Evolutionary conservation across 2,888 invertebrate species (phyloP).

Genomic region (Branchellion lobata): DNA sequence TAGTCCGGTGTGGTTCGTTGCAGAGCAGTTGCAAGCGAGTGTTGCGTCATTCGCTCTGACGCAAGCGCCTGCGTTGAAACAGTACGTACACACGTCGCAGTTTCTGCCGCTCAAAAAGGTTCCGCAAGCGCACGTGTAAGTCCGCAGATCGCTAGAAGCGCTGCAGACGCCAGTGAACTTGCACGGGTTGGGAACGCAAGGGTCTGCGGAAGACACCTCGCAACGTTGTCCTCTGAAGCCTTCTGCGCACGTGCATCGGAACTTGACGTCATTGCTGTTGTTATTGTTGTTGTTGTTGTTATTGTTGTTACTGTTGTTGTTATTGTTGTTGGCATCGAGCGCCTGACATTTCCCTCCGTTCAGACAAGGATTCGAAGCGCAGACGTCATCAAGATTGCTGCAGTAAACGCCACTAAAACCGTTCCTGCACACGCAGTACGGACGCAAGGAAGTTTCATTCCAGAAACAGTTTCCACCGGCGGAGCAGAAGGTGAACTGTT

Average conservation of each 20-base stretch:
- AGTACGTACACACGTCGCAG: neutral
- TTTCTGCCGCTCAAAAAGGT: neutral
- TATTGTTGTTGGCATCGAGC: conserved; percentile 48
- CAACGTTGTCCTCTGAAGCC: neutral
- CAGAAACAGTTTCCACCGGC: neutral
- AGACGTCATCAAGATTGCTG: conserved; percentile 63
- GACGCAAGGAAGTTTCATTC: conserved; percentile 2
- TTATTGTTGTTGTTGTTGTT: conserved; percentile 41
- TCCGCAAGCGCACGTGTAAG: conserved; percentile 4
- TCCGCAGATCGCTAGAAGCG: too few relatives aligned
- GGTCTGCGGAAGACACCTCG: neutral
- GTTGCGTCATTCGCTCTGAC: neutral
- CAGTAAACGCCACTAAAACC: conserved; percentile 70
- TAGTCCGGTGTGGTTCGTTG: neutral
- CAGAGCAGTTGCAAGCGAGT: neutral
- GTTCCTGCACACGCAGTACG: conserved; percentile 66
- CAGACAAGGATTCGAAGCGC: conserved; percentile 50
- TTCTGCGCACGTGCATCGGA: neutral
- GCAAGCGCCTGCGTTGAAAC: neutral
- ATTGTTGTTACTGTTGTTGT: neutral
- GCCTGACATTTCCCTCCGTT: conserved; percentile 44
- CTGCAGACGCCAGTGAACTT: neutral
- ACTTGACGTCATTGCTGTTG: neutral
- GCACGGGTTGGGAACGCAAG: conserved; percentile 3
- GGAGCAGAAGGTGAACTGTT: neutral